Evolutionary conservation across 2,113 vertebrate species (phyloP).

Genomic region (Sardina pilchardus): DNA sequence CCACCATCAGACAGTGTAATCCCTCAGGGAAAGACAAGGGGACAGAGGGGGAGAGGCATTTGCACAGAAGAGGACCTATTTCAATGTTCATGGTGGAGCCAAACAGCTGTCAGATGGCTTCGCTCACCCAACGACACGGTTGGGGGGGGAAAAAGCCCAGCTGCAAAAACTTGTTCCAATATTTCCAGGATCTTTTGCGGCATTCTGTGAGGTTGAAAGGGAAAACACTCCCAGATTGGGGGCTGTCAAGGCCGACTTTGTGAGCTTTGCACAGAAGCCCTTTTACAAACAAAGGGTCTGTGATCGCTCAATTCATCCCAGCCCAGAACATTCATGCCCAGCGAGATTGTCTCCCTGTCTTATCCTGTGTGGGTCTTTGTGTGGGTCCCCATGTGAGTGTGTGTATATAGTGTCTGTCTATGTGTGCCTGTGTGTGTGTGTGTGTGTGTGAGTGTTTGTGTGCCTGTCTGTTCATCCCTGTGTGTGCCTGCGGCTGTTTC

Average conservation of each 20-base stretch:
- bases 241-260: not conserved
- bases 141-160: not conserved
- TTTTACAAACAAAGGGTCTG: constrained; percentile 4
- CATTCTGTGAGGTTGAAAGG: not conserved
- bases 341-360: not conserved
- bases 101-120: not conserved
- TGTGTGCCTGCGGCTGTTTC: not conserved
- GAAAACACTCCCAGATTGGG: not conserved
- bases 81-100: not conserved
- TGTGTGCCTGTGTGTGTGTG: not conserved
- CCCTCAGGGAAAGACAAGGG: not conserved
- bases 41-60: not conserved
- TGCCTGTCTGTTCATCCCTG: not conserved
- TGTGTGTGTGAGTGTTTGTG: not conserved
- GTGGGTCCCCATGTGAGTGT: not conserved
- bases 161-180: not conserved
- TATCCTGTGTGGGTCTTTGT: not conserved
- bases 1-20: not conserved
- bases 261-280: not conserved
- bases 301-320: not conserved
- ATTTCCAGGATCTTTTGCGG: not conserved
- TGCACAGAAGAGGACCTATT: not conserved
- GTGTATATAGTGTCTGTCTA: not conserved
- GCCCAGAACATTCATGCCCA: not conserved
- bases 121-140: not conserved